Conservation (phyloP, 2,888 invertebrate species). For the Agrochola lota region DNA sequence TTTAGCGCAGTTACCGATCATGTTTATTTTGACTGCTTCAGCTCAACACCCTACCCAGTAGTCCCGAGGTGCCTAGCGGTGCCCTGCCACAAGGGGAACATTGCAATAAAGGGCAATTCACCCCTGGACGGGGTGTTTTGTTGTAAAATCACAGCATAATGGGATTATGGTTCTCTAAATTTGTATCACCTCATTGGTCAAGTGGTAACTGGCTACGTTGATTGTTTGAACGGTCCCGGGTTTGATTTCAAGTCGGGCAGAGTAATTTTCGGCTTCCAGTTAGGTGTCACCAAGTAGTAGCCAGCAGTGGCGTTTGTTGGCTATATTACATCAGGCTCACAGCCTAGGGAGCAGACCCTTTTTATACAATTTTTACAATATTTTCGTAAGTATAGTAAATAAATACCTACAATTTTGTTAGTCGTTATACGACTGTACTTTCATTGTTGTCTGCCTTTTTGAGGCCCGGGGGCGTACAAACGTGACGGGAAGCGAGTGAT, state of each 20-base stretch:
- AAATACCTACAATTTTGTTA: conserved; percentile 25
- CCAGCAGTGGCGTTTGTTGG: conserved; percentile 15
- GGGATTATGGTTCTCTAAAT: conserved; percentile 9
- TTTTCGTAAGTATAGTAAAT: conserved; percentile 7
- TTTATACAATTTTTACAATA: background rate
- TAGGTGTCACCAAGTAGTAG: background rate
- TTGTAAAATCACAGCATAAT: conserved; percentile 10
- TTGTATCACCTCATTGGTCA: conserved; percentile 5
- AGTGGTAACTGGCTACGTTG: background rate
- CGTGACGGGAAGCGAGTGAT: conserved; percentile 64
- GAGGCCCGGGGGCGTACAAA: conserved; percentile 47
- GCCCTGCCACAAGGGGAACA: conserved; percentile 14
- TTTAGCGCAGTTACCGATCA: background rate
- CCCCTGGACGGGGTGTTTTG: conserved; percentile 26
- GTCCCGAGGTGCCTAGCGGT: background rate
- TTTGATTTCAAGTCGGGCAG: background rate
- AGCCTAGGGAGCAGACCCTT: background rate
- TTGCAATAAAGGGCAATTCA: conserved; percentile 18
- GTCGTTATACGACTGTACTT: conserved; percentile 40
- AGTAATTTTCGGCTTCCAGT: background rate
- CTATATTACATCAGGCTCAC: conserved; percentile 12
- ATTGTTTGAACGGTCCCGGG: background rate
- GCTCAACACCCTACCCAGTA: conserved; percentile 1
- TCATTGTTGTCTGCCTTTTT: conserved; percentile 60
- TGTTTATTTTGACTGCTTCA: background rate